Evolutionary conservation across 2,888 invertebrate genomes (phyloP), one percentile per base, ranked within the genome.

Genomic region (Tridacna crocea): DNA sequence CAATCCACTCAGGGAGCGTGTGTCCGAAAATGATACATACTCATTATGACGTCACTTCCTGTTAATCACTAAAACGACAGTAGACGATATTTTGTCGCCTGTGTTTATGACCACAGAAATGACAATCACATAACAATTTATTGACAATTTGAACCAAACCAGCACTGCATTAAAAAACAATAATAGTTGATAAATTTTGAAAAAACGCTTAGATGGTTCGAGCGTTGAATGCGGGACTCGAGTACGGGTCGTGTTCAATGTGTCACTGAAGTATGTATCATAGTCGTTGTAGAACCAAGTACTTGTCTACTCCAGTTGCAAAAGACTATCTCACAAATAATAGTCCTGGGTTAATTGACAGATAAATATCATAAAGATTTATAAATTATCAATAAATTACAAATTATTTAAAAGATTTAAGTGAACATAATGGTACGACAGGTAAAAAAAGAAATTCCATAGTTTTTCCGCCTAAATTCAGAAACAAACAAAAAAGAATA

Each of bases 1-100:
- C 89, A 89, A 83, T 89, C 89, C 89, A 89, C 89, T 83, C 88
- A 82, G 87, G 87, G 87, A 83, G 82, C 81, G 81, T 77, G 75
- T 47, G 76, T 36, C 81, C 87, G 84, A 79, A 79, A 60, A 58
- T 77, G 79, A 81, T 84, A 87, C 79, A 77, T 27, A 81, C 82
- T 80, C 74, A 27, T 24, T 70, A 76, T 78, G 79, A 74, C 78
- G 73, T 58, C 70, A 84, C 72, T 51, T 75, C 73, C 48, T 51
- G 61, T 22, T 8, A 61, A 61, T 61, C 61, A 13, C 61, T 11
- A 61, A 61, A 61, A n/a, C 26, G 4, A 0, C 4, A 61, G 13
- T 3, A 61, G 51, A 48, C 48, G 15, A 46, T n/a, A 70, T 24
- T 51, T 22, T 51, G 70, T 47, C 70, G 24, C 12, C 70, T n/a